Evolutionary conservation across 1,140 invertebrate genomes (phyloP).

Genomic region (Eumaeus atala): DNA sequence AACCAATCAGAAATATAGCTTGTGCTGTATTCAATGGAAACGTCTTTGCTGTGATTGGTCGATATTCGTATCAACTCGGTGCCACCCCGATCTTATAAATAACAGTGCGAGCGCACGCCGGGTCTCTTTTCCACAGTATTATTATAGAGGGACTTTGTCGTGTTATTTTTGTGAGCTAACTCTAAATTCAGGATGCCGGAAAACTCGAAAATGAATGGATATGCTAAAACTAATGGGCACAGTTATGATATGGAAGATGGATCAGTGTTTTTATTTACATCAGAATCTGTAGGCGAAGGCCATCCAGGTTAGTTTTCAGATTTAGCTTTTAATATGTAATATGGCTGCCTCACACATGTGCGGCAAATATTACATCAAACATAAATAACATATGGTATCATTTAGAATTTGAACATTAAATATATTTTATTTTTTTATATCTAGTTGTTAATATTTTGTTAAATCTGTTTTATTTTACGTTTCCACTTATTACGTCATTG

Average conservation of each 20-base stretch:
- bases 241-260: conserved; percentile 86
- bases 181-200: conserved; percentile 80
- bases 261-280: conserved; percentile 96
- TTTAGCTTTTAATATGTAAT: conserved; percentile 38
- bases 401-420: conserved; percentile 12
- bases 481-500: conserved; percentile 19
- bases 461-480: background rate
- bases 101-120: conserved; percentile 51
- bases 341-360: conserved; percentile 67
- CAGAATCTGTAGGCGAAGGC: conserved; percentile 98
- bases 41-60: conserved; percentile 42
- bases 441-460: background rate
- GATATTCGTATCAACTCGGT: conserved; percentile 36
- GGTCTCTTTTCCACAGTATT: conserved; percentile 73
- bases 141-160: conserved; percentile 56
- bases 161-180: conserved; percentile 72
- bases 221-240: conserved; percentile 82
- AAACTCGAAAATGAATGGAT: conserved; percentile 84
- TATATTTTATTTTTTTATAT: conserved; percentile 13
- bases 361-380: conserved; percentile 54
- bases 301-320: conserved; percentile 88
- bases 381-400: conserved; percentile 31
- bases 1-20: conserved; percentile 38
- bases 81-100: conserved; percentile 67
- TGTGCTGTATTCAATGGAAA: background rate